phyloP scores from a whole-genome alignment of 2,888 invertebrate species.

The Mactromeris polynyma region DNA sequence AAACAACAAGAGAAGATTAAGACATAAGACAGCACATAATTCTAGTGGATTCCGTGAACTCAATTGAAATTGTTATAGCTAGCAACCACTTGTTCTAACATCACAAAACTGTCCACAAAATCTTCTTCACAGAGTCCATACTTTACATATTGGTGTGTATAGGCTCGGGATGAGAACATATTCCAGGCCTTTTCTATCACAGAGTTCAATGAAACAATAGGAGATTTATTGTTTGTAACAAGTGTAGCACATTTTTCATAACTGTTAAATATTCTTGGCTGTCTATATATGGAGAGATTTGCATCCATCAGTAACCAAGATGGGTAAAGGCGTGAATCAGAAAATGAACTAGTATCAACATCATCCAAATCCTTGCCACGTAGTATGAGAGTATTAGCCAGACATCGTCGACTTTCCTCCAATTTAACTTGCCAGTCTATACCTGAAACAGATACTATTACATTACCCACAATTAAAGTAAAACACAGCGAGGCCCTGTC shows the following conservation, averaged over 20 bases:
- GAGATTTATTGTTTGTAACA: constrained; percentile 85
- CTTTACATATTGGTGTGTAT: constrained; percentile 87
- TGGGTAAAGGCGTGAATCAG: constrained; percentile 81
- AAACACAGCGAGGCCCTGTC: no score
- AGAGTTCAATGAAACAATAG: constrained; percentile 81
- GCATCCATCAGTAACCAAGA: constrained; percentile 80
- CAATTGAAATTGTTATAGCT: constrained; percentile 78
- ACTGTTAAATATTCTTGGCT: constrained; percentile 81
- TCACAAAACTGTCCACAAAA: constrained; percentile 86
- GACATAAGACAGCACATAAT: no score
- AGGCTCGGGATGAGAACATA: constrained; percentile 87
- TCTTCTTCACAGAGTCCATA: constrained; percentile 86
- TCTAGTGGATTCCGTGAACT: neutral
- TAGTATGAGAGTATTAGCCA: constrained; percentile 82
- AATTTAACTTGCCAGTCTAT: constrained; percentile 85
- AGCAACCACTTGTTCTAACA: constrained; percentile 86
- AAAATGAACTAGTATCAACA: constrained; percentile 78
- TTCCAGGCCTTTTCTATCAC: constrained; percentile 87
- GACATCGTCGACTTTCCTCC: constrained; percentile 80
- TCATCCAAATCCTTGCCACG: constrained; percentile 81
- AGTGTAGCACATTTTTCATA: constrained; percentile 86
- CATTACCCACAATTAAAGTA: no score
- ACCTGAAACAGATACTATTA: constrained; percentile 80
- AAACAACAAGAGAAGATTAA: no score
- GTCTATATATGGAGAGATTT: constrained; percentile 75